phyloP scores from a whole-genome alignment of 2,113 vertebrate species.

The Cyphomyrus discorhynchus region DNA sequence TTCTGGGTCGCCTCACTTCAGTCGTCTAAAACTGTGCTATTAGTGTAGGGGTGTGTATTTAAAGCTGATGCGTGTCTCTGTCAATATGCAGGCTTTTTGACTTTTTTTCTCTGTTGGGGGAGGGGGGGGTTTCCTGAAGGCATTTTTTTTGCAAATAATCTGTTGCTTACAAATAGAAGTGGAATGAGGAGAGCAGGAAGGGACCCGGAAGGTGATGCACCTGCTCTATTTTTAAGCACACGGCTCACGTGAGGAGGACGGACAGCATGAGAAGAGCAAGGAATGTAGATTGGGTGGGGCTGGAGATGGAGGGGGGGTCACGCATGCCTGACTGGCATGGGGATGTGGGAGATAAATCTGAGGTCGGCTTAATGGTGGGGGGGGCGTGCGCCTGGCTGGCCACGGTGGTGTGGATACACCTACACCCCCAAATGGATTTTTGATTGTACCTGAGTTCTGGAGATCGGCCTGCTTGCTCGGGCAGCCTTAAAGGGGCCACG shows the following conservation, averaged over 20 bases:
- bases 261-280: background rate
- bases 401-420: background rate
- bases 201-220: background rate
- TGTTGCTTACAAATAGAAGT: background rate
- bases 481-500: conserved; percentile 9
- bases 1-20: background rate
- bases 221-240: background rate
- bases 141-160: background rate
- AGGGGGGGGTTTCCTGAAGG: background rate
- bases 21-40: background rate
- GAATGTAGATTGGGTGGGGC: background rate
- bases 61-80: background rate
- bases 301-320: background rate
- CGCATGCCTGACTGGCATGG: background rate
- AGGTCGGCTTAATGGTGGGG: background rate
- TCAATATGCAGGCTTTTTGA: background rate
- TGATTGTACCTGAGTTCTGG: background rate
- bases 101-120: background rate
- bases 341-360: background rate
- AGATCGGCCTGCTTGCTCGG: background rate
- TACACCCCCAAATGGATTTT: conserved; percentile 8
- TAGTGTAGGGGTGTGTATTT: background rate
- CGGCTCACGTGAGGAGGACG: background rate
- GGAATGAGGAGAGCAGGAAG: background rate
- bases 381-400: background rate